phyloP scores from a whole-genome alignment of 1,140 invertebrate species.

The Drosophila malerkotliana region DNA sequence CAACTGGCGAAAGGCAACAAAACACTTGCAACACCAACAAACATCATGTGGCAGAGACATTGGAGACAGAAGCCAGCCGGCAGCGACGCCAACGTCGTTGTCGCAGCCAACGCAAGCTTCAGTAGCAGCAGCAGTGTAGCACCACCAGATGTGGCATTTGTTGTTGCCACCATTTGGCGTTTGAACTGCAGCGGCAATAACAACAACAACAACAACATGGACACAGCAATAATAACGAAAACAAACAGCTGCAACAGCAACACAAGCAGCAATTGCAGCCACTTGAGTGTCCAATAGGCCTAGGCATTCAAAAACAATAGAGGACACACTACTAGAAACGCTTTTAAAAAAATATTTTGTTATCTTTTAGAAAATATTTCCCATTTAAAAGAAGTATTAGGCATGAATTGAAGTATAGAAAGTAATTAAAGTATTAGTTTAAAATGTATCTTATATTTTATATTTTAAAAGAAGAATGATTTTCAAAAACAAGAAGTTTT shows the following conservation, averaged over 20 bases:
- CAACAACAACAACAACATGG: conserved; percentile 32
- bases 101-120: background rate
- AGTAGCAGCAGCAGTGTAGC: conserved; percentile 14
- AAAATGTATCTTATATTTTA: background rate
- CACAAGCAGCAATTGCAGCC: conserved; percentile 60
- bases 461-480: background rate
- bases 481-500: background rate
- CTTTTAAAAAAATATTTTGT: background rate
- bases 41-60: conserved; percentile 32
- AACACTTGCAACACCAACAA: conserved; percentile 25
- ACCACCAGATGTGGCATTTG: conserved; percentile 18
- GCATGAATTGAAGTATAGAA: too few relatives aligned
- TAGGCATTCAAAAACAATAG: conserved; percentile 11
- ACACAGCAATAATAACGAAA: conserved; percentile 39
- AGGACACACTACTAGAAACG: background rate
- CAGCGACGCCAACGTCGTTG: conserved; percentile 37
- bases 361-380: background rate
- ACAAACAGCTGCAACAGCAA: conserved; percentile 31
- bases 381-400: background rate
- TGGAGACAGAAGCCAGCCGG: conserved; percentile 22
- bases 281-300: conserved; percentile 73
- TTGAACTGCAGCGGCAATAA: conserved; percentile 56
- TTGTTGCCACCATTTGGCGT: conserved; percentile 47
- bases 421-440: too few relatives aligned
- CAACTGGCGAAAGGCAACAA: conserved; percentile 68